Evolutionary conservation across 2,113 vertebrate genomes (phyloP), one percentile per base, ranked within the genome.

Genomic region (Corythornis cristatus): DNA sequence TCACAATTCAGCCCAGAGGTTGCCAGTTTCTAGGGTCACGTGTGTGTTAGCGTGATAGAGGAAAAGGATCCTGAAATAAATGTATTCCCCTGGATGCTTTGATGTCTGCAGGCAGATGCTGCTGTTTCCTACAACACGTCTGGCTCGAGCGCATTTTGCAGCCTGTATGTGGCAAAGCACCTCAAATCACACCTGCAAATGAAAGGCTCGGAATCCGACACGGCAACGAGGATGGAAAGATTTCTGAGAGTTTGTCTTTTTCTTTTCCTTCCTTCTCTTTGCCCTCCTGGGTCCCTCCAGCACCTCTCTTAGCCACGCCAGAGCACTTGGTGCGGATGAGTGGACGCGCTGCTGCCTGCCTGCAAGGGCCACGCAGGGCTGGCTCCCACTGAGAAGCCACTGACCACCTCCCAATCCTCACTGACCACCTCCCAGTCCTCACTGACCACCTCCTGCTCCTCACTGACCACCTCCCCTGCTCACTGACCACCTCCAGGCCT

Each of bases 81-180:
- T 15, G 16, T 9, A 68, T 92, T 60, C 75, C 80, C 50, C 53
- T 11, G 9, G 33, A 61, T 42, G 61, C 77, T 89, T 90, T 88
- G 91, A 84, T 89, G 91, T 68, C 84, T 68, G 87, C 46, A 4
- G 86, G 89, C 64, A 29, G 91, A 81, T 4, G 83, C 13, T 33
- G 92, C 77, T n/a, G 37, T 15, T 67, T 35, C 73, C 11, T 7
- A 10, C 64, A 2, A 23, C 6, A 4, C 35, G 1, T 20, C 83
- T 22, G 8, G 8, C 64, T 11, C 2, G 6, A 0, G 12, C 7
- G 83, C 31, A 1, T 45, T 35, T 8, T 51, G 50, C 77, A 84
- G 79, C 5, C 79, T 2, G 58, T 6, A 13, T 25, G 64, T 29
- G 64, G 25, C 83, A 64, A 60, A 83, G 29, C 86, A 70, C 79